phyloP scores from a whole-genome alignment of 2,797 vertebrate species.

The Triplophysa yarkandensis region DNA sequence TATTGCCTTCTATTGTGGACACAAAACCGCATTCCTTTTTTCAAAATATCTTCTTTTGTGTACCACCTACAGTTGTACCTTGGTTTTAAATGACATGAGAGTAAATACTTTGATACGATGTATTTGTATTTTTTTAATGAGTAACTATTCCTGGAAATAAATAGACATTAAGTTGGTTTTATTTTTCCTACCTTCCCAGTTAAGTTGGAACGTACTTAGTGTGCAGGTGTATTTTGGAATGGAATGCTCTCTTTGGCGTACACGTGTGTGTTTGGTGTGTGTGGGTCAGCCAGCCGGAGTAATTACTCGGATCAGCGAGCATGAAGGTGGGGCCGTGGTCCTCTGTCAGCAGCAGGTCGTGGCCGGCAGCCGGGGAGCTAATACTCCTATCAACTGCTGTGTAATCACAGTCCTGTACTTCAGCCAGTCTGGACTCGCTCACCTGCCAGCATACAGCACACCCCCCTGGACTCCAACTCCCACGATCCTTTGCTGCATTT shows the following conservation, averaged over 20 bases:
- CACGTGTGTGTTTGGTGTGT: conserved; percentile 38
- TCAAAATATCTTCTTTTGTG: no score
- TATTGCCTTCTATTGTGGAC: no score
- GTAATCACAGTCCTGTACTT: conserved; percentile 63
- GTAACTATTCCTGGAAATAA: no score
- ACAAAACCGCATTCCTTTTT: no score
- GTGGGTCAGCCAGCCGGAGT: conserved; percentile 66
- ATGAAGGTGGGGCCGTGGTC: conserved; percentile 73
- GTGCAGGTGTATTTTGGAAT: conserved; percentile 45
- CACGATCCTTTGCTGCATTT: conserved; percentile 50
- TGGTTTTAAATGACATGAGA: no score
- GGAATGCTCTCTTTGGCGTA: conserved; percentile 34
- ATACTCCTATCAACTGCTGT: conserved; percentile 73
- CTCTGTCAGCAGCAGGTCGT: conserved; percentile 67
- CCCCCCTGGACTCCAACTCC: conserved; percentile 49
- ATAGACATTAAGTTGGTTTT: no score
- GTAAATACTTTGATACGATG: no score
- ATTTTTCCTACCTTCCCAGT: no score
- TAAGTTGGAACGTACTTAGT: not conserved
- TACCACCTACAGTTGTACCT: no score
- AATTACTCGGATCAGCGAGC: conserved; percentile 77
- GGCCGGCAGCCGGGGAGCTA: conserved; percentile 71
- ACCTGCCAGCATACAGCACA: conserved; percentile 49
- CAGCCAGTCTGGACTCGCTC: conserved; percentile 50
- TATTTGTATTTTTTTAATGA: no score